Base-by-base conservation (phyloP, 2,888 invertebrate species). In the Drosophila gaucha region DNA sequence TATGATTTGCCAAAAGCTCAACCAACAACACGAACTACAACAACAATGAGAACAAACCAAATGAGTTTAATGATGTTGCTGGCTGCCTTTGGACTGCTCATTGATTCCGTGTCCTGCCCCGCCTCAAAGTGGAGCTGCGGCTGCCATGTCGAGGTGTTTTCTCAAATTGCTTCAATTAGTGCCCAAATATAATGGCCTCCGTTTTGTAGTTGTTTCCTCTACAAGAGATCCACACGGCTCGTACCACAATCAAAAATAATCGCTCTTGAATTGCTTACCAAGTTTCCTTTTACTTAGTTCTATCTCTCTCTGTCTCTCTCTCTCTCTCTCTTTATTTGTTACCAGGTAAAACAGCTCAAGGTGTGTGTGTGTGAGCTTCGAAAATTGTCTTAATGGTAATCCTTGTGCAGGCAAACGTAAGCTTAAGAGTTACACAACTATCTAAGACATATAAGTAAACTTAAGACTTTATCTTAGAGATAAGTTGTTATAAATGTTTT, bases 81-180 rank as follows among this genome's bases (percentile, higher is more conserved):
- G 63, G 20, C 46, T 51, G 50, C 57, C 57, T 51, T 36, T 31
- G 35, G 70, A 33, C 79, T 58, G 65, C 56, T 83, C 71, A 83
- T 83, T 88, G 82, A 86, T 74, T 83, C 82, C 84, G 22, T 62
- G 64, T 68, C 51, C 49, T 65, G 62, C 24, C 33, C 60, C 63
- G 44, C 60, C 79, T 10, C 62, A 8, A 16, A 24, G 24, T 31
- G 14, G 22, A 30, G 59, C 24, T 33, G 59, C 20, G 24, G 43
- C 58, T 57, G 38, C n/a, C 57, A 50, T 59, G 51, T 55, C 50
- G 63, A 83, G 86, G 82, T 83, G 82, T 88, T 83, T 88, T 69
- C 64, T 68, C 49, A 88, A 87, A 85, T 87, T 85, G 88, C 83
- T 77, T 80, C 83, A 83, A 88, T 83, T 88, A 83, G 88, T 86